Evolutionary conservation across 2,113 vertebrate genomes (phyloP).

Genomic region (Hirundichthys speculiger): DNA sequence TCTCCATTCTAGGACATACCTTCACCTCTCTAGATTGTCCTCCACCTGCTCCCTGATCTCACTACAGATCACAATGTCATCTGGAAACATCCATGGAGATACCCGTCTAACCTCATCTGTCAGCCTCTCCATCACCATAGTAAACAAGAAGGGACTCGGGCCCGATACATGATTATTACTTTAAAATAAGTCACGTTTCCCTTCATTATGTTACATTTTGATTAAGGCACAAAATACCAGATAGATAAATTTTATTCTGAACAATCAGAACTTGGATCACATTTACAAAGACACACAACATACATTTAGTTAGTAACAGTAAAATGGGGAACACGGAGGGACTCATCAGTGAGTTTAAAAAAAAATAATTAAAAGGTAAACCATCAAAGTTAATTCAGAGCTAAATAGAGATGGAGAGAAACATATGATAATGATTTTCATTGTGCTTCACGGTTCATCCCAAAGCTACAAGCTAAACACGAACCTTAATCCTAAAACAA

Average conservation of each 20-base stretch:
- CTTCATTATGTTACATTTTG: neutral
- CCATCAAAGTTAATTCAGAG: no score
- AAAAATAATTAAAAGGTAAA: neutral
- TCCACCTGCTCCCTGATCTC: no score
- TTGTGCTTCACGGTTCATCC: conserved; percentile 13
- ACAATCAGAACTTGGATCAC: conserved; percentile 20
- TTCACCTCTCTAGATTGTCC: no score
- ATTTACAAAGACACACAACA: conserved; percentile 20
- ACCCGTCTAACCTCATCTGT: no score
- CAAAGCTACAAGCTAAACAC: neutral
- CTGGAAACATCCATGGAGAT: no score
- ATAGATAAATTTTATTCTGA: conserved; percentile 45
- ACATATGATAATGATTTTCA: neutral
- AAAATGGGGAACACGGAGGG: conserved; percentile 6
- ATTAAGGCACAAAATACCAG: neutral
- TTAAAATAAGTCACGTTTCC: no score
- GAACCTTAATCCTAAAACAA: neutral
- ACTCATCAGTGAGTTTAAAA: no score
- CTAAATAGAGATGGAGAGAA: neutral
- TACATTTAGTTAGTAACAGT: conserved; percentile 18
- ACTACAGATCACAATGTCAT: no score
- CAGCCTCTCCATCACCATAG: no score
- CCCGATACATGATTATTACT: no score
- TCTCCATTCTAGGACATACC: no score
- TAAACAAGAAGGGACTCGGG: no score